Evolutionary conservation across 2,888 invertebrate species (phyloP), one percentile per base, ranked within the genome.

Genomic region (Antitype chi): DNA sequence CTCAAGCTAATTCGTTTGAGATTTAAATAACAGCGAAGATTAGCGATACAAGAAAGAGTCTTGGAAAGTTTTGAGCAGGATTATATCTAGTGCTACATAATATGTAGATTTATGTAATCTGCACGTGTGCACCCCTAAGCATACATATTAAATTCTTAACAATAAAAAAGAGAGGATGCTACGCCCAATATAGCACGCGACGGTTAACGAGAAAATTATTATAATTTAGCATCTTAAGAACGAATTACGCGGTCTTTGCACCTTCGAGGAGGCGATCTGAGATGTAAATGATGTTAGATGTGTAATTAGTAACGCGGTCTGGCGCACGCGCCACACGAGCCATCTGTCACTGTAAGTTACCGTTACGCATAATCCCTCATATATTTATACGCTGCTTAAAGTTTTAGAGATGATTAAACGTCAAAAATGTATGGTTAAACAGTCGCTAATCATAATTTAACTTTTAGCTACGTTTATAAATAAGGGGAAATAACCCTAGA

Each of bases 231-330:
- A 80, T 85, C 78, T 80, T 78, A 86, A 81, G 81, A 76, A 80
- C 68, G 74, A 81, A 81, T 85, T 82, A 86, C 63, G 75, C 81
- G 84, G 87, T 88, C 87, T 74, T 83, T 88, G 89, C 87, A 79
- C 89, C 69, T 77, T 38, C 23, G 62, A 25, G 38, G 55, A 66
- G 55, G 68, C 38, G 52, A 81, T 81, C 82, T 82, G 60, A 55
- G 74, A 85, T 89, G 84, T 77, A 78, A 87, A 88, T 86, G 53
- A 55, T 59, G 49, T 32, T 84, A 64, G 74, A 59, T 52, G 76
- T 71, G 80, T 74, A 83, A 89, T 88, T 90, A 87, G 87, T 82
- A 82, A 81, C 85, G 84, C 87, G 68, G 70, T 5, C 62, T 81
- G 84, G n/a, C 67, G 70, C 9, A n/a, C 71, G 49, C 13, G 63